Conservation (phyloP, 2,797 vertebrate species). For the Borostomias antarcticus region DNA sequence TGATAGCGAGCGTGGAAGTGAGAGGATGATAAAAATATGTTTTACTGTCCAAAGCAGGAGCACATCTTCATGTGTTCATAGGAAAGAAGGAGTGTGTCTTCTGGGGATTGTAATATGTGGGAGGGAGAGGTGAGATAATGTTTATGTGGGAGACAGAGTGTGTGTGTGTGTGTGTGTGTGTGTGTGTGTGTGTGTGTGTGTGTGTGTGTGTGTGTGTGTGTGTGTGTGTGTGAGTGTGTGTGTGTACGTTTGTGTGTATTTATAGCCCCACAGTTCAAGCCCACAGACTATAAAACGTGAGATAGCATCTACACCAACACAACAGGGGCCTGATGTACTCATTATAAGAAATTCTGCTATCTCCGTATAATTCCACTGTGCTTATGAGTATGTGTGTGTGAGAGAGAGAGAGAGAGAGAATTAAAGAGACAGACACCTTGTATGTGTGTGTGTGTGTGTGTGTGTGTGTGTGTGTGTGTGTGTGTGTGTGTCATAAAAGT, state of each 20-base stretch:
- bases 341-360: background rate
- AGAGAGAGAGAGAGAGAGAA: background rate
- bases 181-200: constrained; percentile 5
- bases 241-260: background rate
- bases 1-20: too few species aligned
- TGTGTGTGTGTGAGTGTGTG: constrained; percentile 7
- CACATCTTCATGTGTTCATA: too few species aligned
- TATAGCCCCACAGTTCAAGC: background rate
- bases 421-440: too few species aligned
- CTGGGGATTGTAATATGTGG: constrained; percentile 2
- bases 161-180: constrained; percentile 1
- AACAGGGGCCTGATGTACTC: background rate
- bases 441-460: background rate
- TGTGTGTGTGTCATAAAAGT: background rate
- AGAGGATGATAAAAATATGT: too few species aligned
- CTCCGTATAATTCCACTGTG: background rate
- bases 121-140: background rate
- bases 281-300: background rate
- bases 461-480: background rate
- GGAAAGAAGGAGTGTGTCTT: background rate
- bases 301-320: background rate
- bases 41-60: too few species aligned
- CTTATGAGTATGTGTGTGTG: background rate
- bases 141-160: constrained; percentile 2
- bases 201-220: constrained; percentile 10